Evolutionary conservation across 2,797 vertebrate species (phyloP).

Genomic region (Esox lucius): DNA sequence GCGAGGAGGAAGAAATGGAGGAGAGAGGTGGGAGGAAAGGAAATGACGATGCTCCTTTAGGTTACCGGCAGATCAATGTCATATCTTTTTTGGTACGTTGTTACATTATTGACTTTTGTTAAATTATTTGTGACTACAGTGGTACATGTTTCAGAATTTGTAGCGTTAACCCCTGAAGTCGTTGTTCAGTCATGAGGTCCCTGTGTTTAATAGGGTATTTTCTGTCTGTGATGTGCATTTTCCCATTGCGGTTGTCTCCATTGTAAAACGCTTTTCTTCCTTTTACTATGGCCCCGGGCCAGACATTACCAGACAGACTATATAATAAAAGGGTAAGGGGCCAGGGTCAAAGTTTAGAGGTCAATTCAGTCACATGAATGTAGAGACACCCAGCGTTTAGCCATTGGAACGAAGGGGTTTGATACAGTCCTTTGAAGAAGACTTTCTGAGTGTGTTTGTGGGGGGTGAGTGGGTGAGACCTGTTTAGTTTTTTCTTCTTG

Average conservation of each 20-base stretch:
- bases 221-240: neutral
- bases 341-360: slow-evolving; percentile 36
- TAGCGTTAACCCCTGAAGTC: neutral
- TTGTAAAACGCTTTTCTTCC: neutral
- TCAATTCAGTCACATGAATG: slow-evolving; percentile 36
- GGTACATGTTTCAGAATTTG: neutral
- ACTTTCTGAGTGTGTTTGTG: neutral
- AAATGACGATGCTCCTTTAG: neutral
- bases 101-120: too few relatives aligned
- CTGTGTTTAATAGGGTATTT: neutral
- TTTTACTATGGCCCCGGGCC: slow-evolving; percentile 21
- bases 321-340: slow-evolving; percentile 41
- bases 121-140: too few relatives aligned
- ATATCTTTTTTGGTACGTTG: too few relatives aligned
- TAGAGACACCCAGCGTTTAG: slow-evolving; percentile 11
- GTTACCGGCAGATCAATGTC: neutral
- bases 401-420: neutral
- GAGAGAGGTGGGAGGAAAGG: neutral
- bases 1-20: neutral
- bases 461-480: neutral
- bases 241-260: neutral
- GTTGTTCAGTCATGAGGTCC: neutral
- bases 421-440: neutral
- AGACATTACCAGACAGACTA: slow-evolving; percentile 37
- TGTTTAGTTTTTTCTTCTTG: neutral